Percentiles rank a stretch among this genome's conserved stretches.
Conservation (phyloP, 2,888 invertebrate species). For the Hoplodrina blanda region DNA sequence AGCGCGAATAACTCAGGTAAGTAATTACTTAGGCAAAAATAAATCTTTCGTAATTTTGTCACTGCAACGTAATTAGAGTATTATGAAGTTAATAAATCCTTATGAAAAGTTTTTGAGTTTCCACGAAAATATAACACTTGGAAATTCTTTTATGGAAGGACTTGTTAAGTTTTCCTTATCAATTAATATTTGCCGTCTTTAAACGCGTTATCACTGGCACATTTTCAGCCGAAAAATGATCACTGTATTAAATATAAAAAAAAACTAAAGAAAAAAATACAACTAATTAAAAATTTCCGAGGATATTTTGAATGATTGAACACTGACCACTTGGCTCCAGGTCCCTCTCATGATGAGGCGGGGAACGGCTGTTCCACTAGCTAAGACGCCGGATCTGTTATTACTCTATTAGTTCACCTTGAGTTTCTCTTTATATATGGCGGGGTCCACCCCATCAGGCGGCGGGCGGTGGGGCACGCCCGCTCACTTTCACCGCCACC, state of each 20-base stretch:
- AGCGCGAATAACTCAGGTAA: constrained; percentile 9
- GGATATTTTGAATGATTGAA: constrained; percentile 59
- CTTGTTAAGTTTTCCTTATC: not conserved
- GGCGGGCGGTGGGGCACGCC: constrained; percentile 75
- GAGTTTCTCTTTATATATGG: constrained; percentile 81
- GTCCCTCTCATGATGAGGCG: constrained; percentile 91
- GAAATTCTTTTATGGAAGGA: not conserved
- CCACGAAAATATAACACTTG: constrained; percentile 10
- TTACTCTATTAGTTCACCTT: constrained; percentile 82
- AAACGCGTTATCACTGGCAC: constrained; percentile 36
- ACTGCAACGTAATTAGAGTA: constrained; percentile 2
- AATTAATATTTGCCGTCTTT: not conserved
- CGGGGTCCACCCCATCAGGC: constrained; percentile 77
- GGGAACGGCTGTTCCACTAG: constrained; percentile 82
- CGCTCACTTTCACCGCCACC: constrained; percentile 81
- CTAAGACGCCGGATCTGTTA: constrained; percentile 83
- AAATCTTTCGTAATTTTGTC: constrained; percentile 22
- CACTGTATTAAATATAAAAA: constrained; percentile 28
- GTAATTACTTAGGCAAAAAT: not conserved
- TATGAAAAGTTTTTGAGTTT: not conserved
- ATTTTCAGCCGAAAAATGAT: constrained; percentile 21
- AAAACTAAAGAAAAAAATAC: not conserved
- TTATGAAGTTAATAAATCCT: not conserved
- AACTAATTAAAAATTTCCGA: constrained; percentile 26
- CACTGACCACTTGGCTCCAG: constrained; percentile 92